Base-by-base conservation (phyloP, 1,140 invertebrate species). In the Samia ricini region DNA sequence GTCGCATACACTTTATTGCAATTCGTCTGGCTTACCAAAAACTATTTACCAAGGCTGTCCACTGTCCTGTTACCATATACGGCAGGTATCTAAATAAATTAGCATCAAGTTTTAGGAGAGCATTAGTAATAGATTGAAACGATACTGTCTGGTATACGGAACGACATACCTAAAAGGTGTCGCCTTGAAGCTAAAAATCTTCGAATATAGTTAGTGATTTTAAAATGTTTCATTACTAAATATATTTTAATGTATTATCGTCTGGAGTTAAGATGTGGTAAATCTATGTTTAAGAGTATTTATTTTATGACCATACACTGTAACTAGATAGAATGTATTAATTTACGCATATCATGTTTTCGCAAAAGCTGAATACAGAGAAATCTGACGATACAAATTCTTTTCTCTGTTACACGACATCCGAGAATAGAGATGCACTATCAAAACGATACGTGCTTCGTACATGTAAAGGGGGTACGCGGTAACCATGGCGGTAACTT, bases 391-490 rank as follows among this genome's bases (percentile, higher is more conserved):
- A 12, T 12, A 42, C 12, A 12, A 42, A 42, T 42, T 42, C 4
- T 42, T 42, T 42, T 15, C 15, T 42, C 33, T 10, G 12, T 12
- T 42, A 42, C 33, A 15, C n/a, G 33, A 42, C 12, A 42, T 15
- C 7, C 10, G 15, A 3, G 33, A 42, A 42, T 15, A 42, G 21
- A 22, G 21, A 22, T 22, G 50, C 19, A 51, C 50, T 22, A 51
- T 51, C 50, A 51, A 51, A 51, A 19, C 50, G 50, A 22, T 51
- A 51, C 50, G 50, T 51, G 50, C 50, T 51, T 42, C 33, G 33
- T 42, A 12, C 33, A 42, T 4, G 7, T 42, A 15, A 42, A n/a
- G n/a, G n/a, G n/a, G n/a, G n/a, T n/a, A n/a, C n/a, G n/a, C 33
- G 15, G 33, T 42, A 42, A 15, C n/a, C n/a, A n/a, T n/a, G n/a